phyloP scores from a whole-genome alignment of 35 echinoderm and acorn worm species.

The Apostichopus californicus region DNA sequence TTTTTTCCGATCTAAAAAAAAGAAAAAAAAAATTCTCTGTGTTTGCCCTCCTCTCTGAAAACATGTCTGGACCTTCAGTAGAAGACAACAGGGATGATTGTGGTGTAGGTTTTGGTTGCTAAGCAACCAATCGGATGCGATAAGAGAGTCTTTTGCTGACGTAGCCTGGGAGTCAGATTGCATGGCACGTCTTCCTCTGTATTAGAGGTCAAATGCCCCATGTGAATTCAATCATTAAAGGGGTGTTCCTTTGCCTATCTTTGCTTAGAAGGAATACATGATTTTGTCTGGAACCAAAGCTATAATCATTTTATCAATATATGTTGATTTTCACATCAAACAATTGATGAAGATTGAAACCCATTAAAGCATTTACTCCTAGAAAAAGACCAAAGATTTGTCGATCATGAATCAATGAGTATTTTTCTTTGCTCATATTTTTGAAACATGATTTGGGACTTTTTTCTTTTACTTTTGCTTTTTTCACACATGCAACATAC shows the following conservation, averaged over 20 bases:
- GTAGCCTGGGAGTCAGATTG: neutral
- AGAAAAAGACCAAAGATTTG: no score
- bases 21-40: neutral
- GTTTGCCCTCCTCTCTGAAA: neutral
- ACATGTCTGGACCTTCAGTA: neutral
- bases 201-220: neutral
- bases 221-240: neutral
- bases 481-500: no score
- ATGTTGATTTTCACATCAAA: no score
- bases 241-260: neutral
- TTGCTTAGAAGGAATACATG: no score
- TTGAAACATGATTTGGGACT: no score
- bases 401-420: no score
- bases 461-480: no score
- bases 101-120: neutral
- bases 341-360: no score
- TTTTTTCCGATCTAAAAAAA: neutral
- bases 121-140: neutral
- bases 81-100: neutral
- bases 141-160: neutral
- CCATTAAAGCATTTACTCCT: no score
- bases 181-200: neutral
- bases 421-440: no score
- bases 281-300: no score
- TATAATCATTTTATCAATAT: no score